Percentiles rank a stretch among this genome's conserved stretches.
phyloP scores from a whole-genome alignment of 2,888 invertebrate genomes.

The Heteromyza rotundicornis region DNA sequence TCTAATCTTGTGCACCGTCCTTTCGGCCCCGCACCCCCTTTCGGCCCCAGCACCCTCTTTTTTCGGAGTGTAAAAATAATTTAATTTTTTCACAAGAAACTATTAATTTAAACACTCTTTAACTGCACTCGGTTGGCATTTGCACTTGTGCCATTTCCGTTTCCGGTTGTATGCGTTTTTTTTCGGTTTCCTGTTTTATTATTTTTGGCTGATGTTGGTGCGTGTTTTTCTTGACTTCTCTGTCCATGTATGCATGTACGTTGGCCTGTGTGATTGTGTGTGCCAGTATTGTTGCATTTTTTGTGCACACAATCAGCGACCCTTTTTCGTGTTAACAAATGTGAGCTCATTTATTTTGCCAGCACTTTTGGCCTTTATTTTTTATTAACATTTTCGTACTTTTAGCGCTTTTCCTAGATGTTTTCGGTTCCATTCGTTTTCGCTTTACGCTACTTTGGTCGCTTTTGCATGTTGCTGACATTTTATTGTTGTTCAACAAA shows the following conservation, averaged over 20 bases:
- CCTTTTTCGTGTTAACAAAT: neutral
- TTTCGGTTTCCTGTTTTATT: neutral
- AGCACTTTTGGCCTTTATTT: neutral
- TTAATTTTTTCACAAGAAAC: neutral
- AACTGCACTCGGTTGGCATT: neutral
- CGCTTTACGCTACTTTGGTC: neutral
- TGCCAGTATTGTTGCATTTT: neutral
- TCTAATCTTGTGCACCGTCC: neutral
- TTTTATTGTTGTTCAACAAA: neutral
- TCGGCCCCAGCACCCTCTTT: neutral
- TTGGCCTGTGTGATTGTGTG: neutral
- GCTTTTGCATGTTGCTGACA: neutral
- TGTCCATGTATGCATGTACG: neutral
- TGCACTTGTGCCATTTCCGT: neutral
- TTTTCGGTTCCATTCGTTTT: no score
- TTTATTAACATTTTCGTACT: no score
- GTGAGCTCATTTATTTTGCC: conserved; percentile 1
- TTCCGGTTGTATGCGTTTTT: neutral
- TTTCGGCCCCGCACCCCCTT: no score
- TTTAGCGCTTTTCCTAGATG: no score
- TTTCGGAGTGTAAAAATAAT: neutral
- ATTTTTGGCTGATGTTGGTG: no score
- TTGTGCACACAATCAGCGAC: neutral
- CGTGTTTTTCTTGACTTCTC: no score
- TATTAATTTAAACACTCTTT: neutral